Conservation (phyloP, 2,113 vertebrate genomes). For the Cavia aperea region DNA sequence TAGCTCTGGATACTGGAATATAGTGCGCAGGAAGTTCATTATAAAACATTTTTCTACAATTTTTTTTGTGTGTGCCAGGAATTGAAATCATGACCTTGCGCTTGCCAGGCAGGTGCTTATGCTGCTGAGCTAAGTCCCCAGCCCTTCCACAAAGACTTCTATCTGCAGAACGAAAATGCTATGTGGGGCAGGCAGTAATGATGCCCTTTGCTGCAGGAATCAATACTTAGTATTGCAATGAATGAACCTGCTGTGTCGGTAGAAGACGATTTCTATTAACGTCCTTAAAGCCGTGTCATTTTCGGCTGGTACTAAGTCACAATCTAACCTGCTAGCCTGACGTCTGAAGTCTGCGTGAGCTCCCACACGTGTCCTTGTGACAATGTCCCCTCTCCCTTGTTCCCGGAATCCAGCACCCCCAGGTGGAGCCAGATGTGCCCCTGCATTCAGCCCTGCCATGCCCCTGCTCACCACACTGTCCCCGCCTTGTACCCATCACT, state of each 20-base stretch:
- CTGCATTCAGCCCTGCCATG: neutral
- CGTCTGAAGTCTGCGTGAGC: neutral
- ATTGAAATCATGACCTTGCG: no score
- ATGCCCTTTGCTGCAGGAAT: neutral
- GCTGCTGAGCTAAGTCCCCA: no score
- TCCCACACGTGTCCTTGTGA: neutral
- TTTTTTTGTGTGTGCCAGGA: no score
- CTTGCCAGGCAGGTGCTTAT: no score
- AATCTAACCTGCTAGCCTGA: neutral
- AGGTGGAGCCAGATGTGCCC: neutral
- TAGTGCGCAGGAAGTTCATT: neutral
- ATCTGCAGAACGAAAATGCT: neutral
- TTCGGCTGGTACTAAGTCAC: neutral
- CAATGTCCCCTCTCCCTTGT: neutral
- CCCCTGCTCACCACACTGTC: neutral
- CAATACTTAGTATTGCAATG: neutral
- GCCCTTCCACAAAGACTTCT: neutral
- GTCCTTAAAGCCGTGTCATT: neutral
- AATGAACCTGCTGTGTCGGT: neutral
- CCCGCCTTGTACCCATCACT: neutral
- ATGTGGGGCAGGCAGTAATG: neutral
- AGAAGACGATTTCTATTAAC: neutral
- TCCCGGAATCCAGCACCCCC: neutral
- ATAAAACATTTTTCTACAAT: neutral
- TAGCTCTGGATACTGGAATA: neutral